phyloP scores from a whole-genome alignment of 2,113 vertebrate genomes.

The rabbit (Oryctolagus cuniculus) region DNA sequence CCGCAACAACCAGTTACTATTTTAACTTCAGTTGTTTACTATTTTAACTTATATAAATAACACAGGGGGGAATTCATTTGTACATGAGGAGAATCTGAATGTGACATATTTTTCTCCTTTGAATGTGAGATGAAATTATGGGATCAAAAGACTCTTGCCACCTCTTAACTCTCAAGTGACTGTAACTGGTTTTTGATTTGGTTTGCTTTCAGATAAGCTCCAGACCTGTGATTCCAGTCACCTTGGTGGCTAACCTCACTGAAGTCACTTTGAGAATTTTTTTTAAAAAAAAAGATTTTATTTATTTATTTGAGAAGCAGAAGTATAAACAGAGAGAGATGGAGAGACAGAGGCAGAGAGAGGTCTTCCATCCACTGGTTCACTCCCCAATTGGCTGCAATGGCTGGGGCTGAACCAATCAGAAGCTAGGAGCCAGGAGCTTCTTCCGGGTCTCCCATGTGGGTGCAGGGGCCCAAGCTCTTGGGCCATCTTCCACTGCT shows the following conservation, averaged over 20 bases:
- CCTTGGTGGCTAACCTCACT: not conserved
- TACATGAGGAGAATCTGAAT: not conserved
- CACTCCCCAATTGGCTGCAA: too few relatives aligned
- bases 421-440: too few relatives aligned
- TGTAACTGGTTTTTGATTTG: not conserved
- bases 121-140: not conserved
- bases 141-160: not conserved
- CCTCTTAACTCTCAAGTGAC: not conserved
- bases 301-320: too few relatives aligned
- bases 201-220: not conserved
- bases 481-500: too few relatives aligned
- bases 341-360: too few relatives aligned
- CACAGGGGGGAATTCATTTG: not conserved
- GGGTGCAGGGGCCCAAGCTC: too few relatives aligned
- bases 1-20: too few relatives aligned
- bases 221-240: not conserved
- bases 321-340: too few relatives aligned
- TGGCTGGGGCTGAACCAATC: too few relatives aligned
- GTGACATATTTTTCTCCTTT: not conserved
- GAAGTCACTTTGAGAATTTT: not conserved
- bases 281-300: too few relatives aligned
- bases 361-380: too few relatives aligned
- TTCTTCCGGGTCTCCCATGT: too few relatives aligned
- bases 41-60: not conserved
- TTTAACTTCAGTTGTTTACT: not conserved